Evolutionary conservation across 2,113 vertebrate genomes (phyloP), one percentile per base, ranked within the genome.

Genomic region (Trochalopteron elliotii): DNA sequence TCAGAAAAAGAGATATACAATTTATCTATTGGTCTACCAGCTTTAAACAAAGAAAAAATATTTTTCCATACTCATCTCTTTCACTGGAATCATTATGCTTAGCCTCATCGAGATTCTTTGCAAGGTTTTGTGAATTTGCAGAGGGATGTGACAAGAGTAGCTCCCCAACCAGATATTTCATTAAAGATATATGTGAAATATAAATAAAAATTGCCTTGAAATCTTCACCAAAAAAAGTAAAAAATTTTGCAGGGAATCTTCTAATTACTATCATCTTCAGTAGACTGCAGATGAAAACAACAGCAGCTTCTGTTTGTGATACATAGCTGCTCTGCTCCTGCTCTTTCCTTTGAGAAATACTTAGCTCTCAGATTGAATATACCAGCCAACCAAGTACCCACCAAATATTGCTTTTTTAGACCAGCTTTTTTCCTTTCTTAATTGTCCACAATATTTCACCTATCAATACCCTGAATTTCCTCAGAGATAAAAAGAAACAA

Each of bases 391-490:
- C 25, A 96, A 93, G 52, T 60, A 79, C n/a, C 88, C 81, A 94
- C 55, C 89, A 57, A 94, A 69, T 68, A 92, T 91, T 96, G 75
- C 70, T 94, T 94, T 85, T 95, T 61, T 53, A 90, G 50, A 79
- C 22, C 31, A 84, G 27, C 20, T 80, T 93, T 86, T 91, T 93
- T 74, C 56, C 83, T 89, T 77, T 94, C 89, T 94, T 95, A 93
- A 96, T 96, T 97, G 96, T 95, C 68, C 44, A 71, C 95, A 96
- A 81, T 95, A 95, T 95, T 87, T 96, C 77, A 90, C 55, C 79
- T 83, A 96, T 93, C 83, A 82, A 89, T 91, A 91, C 42, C 28
- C 86, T 87, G 83, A 79, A 91, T 96, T 81, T 91, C 56, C 80
- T 93, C 82, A 53, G 82, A 97, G 72, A 96, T 92, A 83, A 91